Percentiles rank a stretch among this genome's conserved stretches.
Conservation (phyloP, 1,140 invertebrate species). For the Zaprionus inermis region DNA sequence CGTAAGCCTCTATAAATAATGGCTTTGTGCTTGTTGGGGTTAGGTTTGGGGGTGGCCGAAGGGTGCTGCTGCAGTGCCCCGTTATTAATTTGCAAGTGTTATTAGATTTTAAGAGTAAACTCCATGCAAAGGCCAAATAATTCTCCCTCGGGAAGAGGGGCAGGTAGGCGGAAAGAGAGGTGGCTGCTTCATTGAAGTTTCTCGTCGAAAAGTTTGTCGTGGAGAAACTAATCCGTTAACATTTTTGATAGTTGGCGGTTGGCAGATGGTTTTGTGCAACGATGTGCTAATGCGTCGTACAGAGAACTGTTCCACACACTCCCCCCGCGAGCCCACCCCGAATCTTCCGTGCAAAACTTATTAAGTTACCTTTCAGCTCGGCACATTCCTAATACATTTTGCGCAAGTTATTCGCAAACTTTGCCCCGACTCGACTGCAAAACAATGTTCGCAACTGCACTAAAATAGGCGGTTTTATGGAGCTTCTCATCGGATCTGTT, state of each 20-base stretch:
- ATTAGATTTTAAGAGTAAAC: constrained; percentile 21
- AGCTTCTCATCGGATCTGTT: neutral
- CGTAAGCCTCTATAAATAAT: constrained; percentile 22
- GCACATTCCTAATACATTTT: constrained; percentile 32
- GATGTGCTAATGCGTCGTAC: constrained; percentile 26
- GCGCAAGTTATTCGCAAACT: constrained; percentile 34
- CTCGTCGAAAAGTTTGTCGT: constrained; percentile 7
- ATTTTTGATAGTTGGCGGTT: constrained; percentile 40
- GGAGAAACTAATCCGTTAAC: constrained; percentile 35
- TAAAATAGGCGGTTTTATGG: constrained; percentile 21
- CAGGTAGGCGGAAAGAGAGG: neutral
- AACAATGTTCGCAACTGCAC: constrained; percentile 14
- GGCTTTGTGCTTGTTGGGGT: neutral
- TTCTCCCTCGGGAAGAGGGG: neutral
- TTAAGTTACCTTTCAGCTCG: constrained; percentile 31
- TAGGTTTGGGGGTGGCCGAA: no score
- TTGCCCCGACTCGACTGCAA: constrained; percentile 13
- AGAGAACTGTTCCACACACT: constrained; percentile 4
- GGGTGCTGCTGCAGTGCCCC: neutral
- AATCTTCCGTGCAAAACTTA: constrained; percentile 28
- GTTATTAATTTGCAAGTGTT: constrained; percentile 31
- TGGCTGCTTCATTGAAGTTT: constrained; percentile 13
- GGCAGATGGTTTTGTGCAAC: constrained; percentile 8
- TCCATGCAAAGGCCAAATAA: constrained; percentile 25
- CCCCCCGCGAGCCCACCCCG: neutral